phyloP scores from a whole-genome alignment of 2,888 invertebrate species.

The Machimus rusticus region DNA sequence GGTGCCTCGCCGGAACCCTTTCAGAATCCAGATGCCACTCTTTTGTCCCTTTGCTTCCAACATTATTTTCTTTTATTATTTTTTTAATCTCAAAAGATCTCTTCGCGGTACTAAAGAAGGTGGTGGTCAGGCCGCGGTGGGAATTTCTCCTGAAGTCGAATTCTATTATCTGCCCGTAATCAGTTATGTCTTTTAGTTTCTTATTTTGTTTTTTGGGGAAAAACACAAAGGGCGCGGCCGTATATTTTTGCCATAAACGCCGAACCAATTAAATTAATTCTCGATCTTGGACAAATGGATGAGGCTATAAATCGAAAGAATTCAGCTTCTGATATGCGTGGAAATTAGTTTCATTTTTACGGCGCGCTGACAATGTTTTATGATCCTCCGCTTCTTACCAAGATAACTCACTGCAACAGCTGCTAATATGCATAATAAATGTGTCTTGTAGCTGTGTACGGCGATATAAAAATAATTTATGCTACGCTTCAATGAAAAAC shows the following conservation, averaged over 20 bases:
- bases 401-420: neutral
- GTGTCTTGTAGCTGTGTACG: neutral
- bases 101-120: constrained; percentile 9
- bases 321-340: constrained; percentile 37
- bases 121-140: neutral
- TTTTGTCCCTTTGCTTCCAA: constrained; percentile 17
- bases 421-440: neutral
- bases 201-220: neutral
- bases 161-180: constrained; percentile 23
- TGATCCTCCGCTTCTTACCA: neutral
- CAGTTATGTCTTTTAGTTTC: neutral
- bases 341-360: constrained; percentile 35
- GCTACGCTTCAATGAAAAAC: neutral
- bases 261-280: constrained; percentile 38
- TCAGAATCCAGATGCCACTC: constrained; percentile 9
- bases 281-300: constrained; percentile 15
- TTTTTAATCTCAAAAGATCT: neutral
- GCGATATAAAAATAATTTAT: neutral
- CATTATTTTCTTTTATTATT: neutral
- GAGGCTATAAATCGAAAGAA: constrained; percentile 17
- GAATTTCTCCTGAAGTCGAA: constrained; percentile 13
- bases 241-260: constrained; percentile 27
- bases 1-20: neutral
- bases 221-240: neutral
- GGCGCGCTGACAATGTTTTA: constrained; percentile 31